Base-by-base conservation (phyloP, 2,888 invertebrate species). In the Macaria notata region DNA sequence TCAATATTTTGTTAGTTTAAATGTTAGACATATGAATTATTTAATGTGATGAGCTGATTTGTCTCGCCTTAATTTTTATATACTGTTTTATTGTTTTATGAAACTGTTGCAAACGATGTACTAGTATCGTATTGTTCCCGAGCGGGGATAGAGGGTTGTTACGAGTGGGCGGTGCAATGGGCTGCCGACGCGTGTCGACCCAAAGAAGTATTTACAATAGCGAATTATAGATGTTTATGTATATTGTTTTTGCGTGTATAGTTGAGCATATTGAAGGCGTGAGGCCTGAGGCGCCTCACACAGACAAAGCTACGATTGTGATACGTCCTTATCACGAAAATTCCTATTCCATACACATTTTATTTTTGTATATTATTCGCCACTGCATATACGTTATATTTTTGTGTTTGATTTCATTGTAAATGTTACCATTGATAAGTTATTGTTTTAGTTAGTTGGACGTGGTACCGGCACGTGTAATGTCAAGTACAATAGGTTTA, bases 371-470 rank as follows among this genome's bases (percentile, higher is more conserved):
- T 83, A 83, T 83, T 80, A 75, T 84, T 84, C 83, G 79, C 80
- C 80, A 73, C 76, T 65, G 76, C 80, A 75, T 80, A 41, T 41
- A 80, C 74, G 62, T 70, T 69, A 67, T 71, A 67, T 76, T 75
- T 82, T 81, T 56, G 56, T 56, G 56, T 65, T 64, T 80, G 69
- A 66, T 76, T 79, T 88, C 88, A 86, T 86, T 88, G 88, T 89
- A 86, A 86, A 88, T 88, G 88, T 90, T 89, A 89, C 89, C 90
- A 88, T 89, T 87, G 81, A 79, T 88, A 86, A 86, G 88, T 88
- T 88, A 87, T 84, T 81, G 76, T 79, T 79, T 72, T 79, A n/a
- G 8, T 8, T 83, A 79, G 75, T 78, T 75, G 29, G 66, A 19
- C 19, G 19, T 19, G 19, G 19, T 19, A 19, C 19, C 19, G 19